Base-by-base conservation (phyloP, 2,888 invertebrate genomes). In the Cybosia mesomella region DNA sequence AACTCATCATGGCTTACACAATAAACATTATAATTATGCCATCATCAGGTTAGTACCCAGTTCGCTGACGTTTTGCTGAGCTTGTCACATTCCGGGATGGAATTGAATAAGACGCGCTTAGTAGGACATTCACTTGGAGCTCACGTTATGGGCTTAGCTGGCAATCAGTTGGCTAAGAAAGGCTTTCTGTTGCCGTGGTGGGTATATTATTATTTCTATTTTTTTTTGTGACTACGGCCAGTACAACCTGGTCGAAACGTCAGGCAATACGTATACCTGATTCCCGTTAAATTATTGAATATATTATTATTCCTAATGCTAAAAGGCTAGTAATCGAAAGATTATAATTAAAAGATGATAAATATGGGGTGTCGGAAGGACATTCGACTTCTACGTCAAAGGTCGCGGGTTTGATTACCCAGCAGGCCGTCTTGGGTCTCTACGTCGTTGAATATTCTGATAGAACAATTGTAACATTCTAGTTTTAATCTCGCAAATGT, bases 121-220 rank as follows among this genome's bases (percentile, higher is more conserved):
- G 83, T 94, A 36, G 94, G 92, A 53, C 92, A 93, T 77, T 94
- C 93, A n/a, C 87, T 94, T 1, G 94, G 93, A 36, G 93, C 93
- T 15, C 94, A 94, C 53, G 71, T 94, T 59, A 86, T 92, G 71
- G 94, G 94, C 28, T 90, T 94, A 34, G 73, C 92, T 54, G 94
- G 94, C 10, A 92, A 92, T 72, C 87, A 77, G 62, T 72, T 93
- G 68, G 68, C 72, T 21, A 79, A 75, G 64, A 87, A 80, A 67
- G 91, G 91, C 70, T 72, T 87, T 5, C 71, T 70, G 67, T 79
- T 93, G 74, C 87, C 89, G 53, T 90, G 93, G 94, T 93, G 86
- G 80, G 84, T 79, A 58, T 59, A 62, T 15, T 58, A 11, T 22
- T n/a, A 13, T 58, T 1, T 7, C 4, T 24, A 55, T 4, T 18